Evolutionary conservation across 2,113 vertebrate genomes (phyloP), one percentile per base, ranked within the genome.

Genomic region (Urocolius indicus): DNA sequence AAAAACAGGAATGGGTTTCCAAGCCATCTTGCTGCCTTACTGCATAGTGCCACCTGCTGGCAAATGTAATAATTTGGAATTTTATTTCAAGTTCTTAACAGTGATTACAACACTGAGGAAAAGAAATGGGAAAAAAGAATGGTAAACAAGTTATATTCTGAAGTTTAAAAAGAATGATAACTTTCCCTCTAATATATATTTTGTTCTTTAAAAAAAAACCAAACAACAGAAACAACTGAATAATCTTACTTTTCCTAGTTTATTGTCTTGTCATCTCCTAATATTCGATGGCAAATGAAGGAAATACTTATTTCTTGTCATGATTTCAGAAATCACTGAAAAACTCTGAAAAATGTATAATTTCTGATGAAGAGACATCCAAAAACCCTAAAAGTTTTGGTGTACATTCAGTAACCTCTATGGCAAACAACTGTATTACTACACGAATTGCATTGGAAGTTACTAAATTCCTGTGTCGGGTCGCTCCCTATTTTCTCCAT

Each of bases 311-410:
- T 67, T 57, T 58, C 9, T 57, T 17, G 10, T n/a, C 69, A 32
- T n/a, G 49, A 30, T 55, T 75, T 46, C 29, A 48, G 3, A 63
- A 11, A 11, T 46, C 59, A 34, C 34, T 73, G 30, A 66, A 69
- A 87, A 66, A 19, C 2, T 26, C 2, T 41, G 3, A 38, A 55
- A 30, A 26, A 79, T 30, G 1, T 14, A 27, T 0, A 0, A 36
- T 52, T 89, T 16, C 26, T 45, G 9, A 19, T 59, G 32, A 63
- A 78, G 17, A 61, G 2, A 7, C 6, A 16, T 36, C 8, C 7
- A 48, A 82, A 61, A 14, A 0, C 0, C 1, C 10, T 11, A 15
- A 21, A 51, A 20, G 4, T 45, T 48, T 59, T 41, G 4, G 6
- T 68, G 13, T 5, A 0, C 48, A 49, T 48, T 75, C 41, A 80